A percentile compares a stretch with the other conserved stretches of the same genome.
These are phyloP conservation scores for Polydrusus cervinus DNA, from an alignment of 2,888 invertebrate genomes.

Conservation along the genomic window DNA sequence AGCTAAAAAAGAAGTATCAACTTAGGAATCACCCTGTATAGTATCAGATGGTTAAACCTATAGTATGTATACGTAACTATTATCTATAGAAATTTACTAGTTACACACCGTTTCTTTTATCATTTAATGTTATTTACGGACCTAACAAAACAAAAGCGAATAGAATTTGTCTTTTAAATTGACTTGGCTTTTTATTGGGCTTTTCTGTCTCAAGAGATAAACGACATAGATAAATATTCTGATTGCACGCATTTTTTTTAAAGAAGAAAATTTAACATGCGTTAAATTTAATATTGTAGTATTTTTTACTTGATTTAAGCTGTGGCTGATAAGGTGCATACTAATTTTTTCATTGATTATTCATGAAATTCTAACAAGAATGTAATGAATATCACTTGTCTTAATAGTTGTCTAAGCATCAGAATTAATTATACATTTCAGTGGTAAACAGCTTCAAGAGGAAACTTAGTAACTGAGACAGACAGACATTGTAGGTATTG, in stretches of 20 bases:
- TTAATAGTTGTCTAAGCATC: too few relatives aligned
- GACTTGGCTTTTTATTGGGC: slow-evolving; percentile 37
- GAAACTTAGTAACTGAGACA: too few relatives aligned
- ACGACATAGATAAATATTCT: slow-evolving; percentile 41
- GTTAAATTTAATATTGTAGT: not conserved
- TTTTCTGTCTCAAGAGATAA: slow-evolving; percentile 38
- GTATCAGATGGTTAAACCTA: too few relatives aligned
- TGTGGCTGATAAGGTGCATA: not conserved
- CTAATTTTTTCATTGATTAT: not conserved
- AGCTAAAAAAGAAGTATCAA: too few relatives aligned
- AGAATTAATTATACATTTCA: too few relatives aligned
- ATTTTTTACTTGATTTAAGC: not conserved
- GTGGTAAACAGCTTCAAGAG: too few relatives aligned
- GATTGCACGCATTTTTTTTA: slow-evolving; percentile 34
- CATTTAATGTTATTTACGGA: slow-evolving; percentile 39
- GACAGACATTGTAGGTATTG: too few relatives aligned
- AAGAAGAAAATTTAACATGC: not conserved
- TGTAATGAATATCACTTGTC: too few relatives aligned
- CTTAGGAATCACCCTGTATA: too few relatives aligned
- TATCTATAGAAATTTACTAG: not conserved
- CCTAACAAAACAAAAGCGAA: slow-evolving; percentile 33
- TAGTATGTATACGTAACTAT: too few relatives aligned
- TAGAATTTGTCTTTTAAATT: slow-evolving; percentile 46
- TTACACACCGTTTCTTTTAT: slow-evolving; percentile 13
- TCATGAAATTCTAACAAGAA: not conserved